phyloP scores from a whole-genome alignment of 2,888 invertebrate species.

The Spilosoma lubricipeda region DNA sequence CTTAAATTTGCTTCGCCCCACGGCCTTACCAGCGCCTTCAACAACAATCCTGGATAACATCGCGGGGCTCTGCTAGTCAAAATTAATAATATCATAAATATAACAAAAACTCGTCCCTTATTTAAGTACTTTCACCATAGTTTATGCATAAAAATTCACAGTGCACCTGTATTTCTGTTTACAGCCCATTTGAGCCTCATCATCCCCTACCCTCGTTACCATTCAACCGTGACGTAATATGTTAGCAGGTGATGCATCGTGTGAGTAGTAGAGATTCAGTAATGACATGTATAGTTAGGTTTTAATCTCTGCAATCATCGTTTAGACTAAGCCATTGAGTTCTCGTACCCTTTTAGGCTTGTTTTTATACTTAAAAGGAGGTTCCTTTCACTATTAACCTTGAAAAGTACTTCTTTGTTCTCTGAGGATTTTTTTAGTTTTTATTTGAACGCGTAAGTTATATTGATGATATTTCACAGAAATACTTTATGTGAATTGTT shows the following conservation, averaged over 20 bases:
- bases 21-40: no score
- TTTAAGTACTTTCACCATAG: neutral
- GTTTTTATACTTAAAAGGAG: constrained; percentile 11
- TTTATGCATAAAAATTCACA: neutral
- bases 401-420: constrained; percentile 8
- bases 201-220: neutral
- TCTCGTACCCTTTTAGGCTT: constrained; percentile 20
- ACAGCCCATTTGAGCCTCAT: neutral
- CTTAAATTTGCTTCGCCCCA: no score
- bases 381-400: constrained; percentile 6
- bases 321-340: constrained; percentile 19
- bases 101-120: neutral
- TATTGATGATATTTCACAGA: neutral
- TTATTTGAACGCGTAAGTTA: neutral
- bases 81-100: no score
- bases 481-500: neutral
- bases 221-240: neutral
- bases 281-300: constrained; percentile 8
- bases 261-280: constrained; percentile 16
- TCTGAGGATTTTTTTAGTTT: neutral
- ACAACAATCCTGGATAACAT: no score
- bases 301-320: constrained; percentile 40
- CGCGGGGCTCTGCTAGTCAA: no score
- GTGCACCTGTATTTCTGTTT: neutral
- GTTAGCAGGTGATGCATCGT: neutral